Conservation (phyloP, 2,888 invertebrate genomes). For the Nephrotoma flavescens region DNA sequence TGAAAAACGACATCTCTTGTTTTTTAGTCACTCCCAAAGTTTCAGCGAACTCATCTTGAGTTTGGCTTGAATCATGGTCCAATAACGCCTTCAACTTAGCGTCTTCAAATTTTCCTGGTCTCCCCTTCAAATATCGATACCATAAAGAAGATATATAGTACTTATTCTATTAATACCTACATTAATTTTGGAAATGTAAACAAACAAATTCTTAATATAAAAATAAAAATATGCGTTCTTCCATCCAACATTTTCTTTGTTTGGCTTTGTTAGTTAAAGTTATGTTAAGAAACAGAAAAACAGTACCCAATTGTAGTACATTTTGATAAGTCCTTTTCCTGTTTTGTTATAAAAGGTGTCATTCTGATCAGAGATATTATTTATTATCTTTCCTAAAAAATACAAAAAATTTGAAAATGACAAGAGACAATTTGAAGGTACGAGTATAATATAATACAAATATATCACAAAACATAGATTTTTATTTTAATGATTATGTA, state of each 20-base stretch:
- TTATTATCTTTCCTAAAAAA: neutral
- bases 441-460: neutral
- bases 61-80: no score
- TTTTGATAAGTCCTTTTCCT: neutral
- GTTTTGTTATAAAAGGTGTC: neutral
- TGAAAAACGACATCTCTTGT: no score
- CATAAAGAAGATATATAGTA: no score
- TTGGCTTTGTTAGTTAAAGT: neutral
- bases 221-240: no score
- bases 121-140: no score
- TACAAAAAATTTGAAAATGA: neutral
- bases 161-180: no score
- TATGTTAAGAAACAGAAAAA: neutral
- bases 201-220: no score
- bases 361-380: neutral
- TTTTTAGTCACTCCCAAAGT: no score
- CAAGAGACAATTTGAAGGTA: neutral
- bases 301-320: neutral
- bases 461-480: neutral
- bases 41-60: no score
- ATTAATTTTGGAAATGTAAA: no score
- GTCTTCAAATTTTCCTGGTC: no score
- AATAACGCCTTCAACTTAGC: no score
- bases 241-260: neutral
- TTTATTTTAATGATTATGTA: neutral